A percentile compares a stretch with the other conserved stretches of the same genome.
Evolutionary conservation across 2,888 invertebrate species (phyloP).

Genomic region (Agriotes lineatus): DNA sequence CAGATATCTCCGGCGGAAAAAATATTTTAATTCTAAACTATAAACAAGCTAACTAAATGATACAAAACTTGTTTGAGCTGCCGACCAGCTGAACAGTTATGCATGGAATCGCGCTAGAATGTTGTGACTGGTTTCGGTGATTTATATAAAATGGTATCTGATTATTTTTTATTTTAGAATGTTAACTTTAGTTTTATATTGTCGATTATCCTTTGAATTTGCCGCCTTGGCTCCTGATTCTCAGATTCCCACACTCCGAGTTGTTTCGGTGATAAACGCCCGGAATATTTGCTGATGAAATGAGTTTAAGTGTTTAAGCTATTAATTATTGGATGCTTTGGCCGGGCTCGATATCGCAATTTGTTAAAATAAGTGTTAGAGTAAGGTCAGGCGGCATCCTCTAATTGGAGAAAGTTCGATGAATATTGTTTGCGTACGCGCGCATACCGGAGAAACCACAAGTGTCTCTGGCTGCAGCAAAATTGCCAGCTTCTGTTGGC

Average conservation of each 20-base stretch:
- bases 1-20: constrained; percentile 18
- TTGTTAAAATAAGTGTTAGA: constrained; percentile 4
- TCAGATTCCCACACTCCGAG: constrained; percentile 60
- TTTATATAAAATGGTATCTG: constrained; percentile 66
- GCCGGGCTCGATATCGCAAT: constrained; percentile 1
- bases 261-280: constrained; percentile 60
- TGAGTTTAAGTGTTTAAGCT: constrained; percentile 47
- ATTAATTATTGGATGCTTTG: constrained; percentile 37
- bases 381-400: not conserved
- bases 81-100: constrained; percentile 44
- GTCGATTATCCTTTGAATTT: constrained; percentile 65
- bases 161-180: constrained; percentile 66
- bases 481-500: too few species aligned
- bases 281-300: constrained; percentile 51
- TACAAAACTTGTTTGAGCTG: constrained; percentile 46
- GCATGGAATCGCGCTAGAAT: constrained; percentile 54
- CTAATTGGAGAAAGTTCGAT: constrained; percentile 6
- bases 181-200: constrained; percentile 67
- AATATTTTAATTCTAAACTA: constrained; percentile 40
- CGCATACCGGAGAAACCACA: too few species aligned
- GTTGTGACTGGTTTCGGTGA: constrained; percentile 59
- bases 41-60: constrained; percentile 43
- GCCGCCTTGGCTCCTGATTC: constrained; percentile 64
- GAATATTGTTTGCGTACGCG: not conserved
- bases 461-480: too few species aligned